Evolutionary conservation across 2,797 vertebrate genomes (phyloP).

Genomic region (Coregonus suidteri): DNA sequence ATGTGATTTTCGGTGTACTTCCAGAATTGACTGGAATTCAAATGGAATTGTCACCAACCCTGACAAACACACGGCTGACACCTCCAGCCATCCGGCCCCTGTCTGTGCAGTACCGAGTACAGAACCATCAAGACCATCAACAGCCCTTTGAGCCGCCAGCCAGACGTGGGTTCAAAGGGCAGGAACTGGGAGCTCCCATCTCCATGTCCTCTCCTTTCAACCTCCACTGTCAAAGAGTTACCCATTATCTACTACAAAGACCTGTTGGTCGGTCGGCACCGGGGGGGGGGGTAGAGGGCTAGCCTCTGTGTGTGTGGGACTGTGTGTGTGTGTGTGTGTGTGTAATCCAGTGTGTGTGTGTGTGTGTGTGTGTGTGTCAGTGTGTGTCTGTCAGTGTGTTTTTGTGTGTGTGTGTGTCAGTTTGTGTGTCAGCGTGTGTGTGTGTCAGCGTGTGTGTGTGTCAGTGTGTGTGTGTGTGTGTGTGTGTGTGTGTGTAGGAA

Average conservation of each 20-base stretch:
- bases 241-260: slow-evolving; percentile 86
- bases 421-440: slow-evolving; percentile 32
- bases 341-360: not conserved
- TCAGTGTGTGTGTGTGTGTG: slow-evolving; percentile 10
- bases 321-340: no score
- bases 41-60: no score
- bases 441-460: not conserved
- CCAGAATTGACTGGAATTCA: no score
- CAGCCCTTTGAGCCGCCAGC: slow-evolving; percentile 70
- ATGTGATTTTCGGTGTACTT: no score
- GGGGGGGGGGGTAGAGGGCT: not conserved
- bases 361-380: slow-evolving; percentile 4
- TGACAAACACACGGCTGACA: no score
- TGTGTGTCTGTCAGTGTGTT: no score
- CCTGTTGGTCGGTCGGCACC: slow-evolving; percentile 48
- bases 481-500: slow-evolving; percentile 67
- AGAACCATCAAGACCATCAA: not conserved
- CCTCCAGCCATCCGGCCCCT: not conserved
- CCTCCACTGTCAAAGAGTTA: slow-evolving; percentile 87
- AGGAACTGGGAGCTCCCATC: slow-evolving; percentile 84
- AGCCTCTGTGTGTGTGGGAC: not conserved
- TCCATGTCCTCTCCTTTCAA: slow-evolving; percentile 85
- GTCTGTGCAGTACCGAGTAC: not conserved
- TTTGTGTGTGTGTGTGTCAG: not conserved
- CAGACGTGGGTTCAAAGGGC: slow-evolving; percentile 69